phyloP scores from a whole-genome alignment of 2,113 vertebrate species.

The Struthidea cinerea region DNA sequence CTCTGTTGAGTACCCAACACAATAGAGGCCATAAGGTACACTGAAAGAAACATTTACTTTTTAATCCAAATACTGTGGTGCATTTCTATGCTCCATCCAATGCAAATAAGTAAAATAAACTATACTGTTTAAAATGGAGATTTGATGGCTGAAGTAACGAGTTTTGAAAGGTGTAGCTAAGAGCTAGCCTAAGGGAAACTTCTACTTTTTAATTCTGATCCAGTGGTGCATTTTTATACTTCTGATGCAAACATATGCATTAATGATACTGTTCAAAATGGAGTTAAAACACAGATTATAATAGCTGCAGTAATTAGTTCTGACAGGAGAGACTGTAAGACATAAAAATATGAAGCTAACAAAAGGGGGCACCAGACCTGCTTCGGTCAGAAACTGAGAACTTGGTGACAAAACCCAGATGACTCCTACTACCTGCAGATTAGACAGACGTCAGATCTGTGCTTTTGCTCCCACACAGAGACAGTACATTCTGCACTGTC shows the following conservation, averaged over 20 bases:
- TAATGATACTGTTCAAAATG: neutral
- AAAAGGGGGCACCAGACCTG: neutral
- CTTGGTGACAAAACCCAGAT: neutral
- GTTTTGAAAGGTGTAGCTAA: neutral
- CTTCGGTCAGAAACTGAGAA: neutral
- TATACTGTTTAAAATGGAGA: neutral
- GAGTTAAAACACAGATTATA: neutral
- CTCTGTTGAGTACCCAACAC: neutral
- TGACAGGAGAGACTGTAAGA: neutral
- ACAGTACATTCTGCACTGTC: neutral
- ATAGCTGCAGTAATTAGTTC: neutral
- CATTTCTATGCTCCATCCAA: neutral
- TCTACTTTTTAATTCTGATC: neutral
- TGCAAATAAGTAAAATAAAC: neutral
- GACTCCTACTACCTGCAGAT: neutral
- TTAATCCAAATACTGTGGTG: neutral
- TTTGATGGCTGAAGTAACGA: neutral
- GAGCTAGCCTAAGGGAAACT: neutral
- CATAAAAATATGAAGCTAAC: neutral
- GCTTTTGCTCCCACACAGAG: fast-evolving
- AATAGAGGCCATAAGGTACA: neutral
- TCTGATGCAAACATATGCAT: neutral
- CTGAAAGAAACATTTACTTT: neutral
- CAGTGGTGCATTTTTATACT: neutral
- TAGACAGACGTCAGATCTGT: neutral